Evolutionary conservation across 2,797 vertebrate genomes (phyloP).

Genomic region (Crocidura indochinensis): DNA sequence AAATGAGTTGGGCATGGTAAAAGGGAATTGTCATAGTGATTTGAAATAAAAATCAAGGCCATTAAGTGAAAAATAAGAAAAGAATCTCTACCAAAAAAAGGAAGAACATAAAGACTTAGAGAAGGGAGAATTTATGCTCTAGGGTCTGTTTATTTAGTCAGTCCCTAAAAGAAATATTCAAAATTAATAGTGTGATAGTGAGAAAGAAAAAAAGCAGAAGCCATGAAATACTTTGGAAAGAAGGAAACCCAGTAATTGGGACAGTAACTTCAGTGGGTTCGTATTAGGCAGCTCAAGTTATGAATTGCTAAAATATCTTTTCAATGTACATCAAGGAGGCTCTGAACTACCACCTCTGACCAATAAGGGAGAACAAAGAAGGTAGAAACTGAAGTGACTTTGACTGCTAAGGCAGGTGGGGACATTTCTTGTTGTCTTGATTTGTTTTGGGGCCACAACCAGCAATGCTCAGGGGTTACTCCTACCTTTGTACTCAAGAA

Average conservation of each 20-base stretch:
- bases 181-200: constrained; percentile 73
- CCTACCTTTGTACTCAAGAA: too few relatives aligned
- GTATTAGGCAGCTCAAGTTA: not conserved
- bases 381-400: not conserved
- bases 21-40: constrained; percentile 56
- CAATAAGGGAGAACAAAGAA: not conserved
- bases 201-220: not conserved
- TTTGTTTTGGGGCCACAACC: too few relatives aligned
- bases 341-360: not conserved
- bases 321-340: not conserved
- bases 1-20: constrained; percentile 71
- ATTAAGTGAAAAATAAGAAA: constrained; percentile 70
- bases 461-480: too few relatives aligned
- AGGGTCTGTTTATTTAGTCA: constrained; percentile 80
- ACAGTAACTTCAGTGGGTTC: not conserved
- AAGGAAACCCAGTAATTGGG: not conserved
- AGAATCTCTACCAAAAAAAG: constrained; percentile 57
- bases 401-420: too few relatives aligned
- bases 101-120: constrained; percentile 75
- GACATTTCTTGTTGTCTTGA: too few relatives aligned
- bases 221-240: not conserved
- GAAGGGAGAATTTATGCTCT: constrained; percentile 73
- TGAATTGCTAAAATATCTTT: not conserved
- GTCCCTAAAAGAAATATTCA: constrained; percentile 72
- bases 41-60: constrained; percentile 83